phyloP scores from a whole-genome alignment of 2,888 invertebrate genomes.

The Nephrotoma guestfalica region DNA sequence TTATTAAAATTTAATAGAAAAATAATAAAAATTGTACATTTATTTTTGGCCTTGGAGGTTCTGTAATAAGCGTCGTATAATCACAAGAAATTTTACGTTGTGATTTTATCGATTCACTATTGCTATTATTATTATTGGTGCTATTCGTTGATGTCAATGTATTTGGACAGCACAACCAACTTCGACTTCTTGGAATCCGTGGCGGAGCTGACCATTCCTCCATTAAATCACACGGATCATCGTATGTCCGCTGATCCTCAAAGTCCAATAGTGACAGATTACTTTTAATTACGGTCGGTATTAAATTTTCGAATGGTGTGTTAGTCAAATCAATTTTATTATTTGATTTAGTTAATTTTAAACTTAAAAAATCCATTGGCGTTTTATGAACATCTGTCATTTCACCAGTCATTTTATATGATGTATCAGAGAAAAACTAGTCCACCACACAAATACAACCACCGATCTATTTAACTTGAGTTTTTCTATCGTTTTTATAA shows the following conservation, averaged over 20 bases:
- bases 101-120: conserved; percentile 15
- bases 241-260: conserved; percentile 5
- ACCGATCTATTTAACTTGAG: not conserved
- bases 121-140: conserved; percentile 12
- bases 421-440: not conserved
- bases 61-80: conserved; percentile 25
- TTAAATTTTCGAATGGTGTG: not conserved
- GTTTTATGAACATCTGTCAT: conserved; percentile 5
- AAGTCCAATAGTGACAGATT: not conserved
- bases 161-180: conserved; percentile 44
- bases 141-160: conserved; percentile 3
- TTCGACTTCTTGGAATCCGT: conserved; percentile 39
- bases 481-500: not conserved
- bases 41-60: conserved; percentile 21
- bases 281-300: conserved; percentile 2
- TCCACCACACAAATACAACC: not conserved
- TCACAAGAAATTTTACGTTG: conserved; percentile 27
- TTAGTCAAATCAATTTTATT: not conserved
- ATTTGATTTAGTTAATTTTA: not conserved
- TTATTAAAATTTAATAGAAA: not conserved
- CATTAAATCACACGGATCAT: conserved; percentile 7
- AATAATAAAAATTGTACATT: not conserved
- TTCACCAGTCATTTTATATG: conserved; percentile 1
- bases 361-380: not conserved
- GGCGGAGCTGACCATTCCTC: conserved; percentile 8